Evolutionary conservation across 2,797 vertebrate species (phyloP), one percentile per base, ranked within the genome.

Genomic region (Cheirogaleus major): DNA sequence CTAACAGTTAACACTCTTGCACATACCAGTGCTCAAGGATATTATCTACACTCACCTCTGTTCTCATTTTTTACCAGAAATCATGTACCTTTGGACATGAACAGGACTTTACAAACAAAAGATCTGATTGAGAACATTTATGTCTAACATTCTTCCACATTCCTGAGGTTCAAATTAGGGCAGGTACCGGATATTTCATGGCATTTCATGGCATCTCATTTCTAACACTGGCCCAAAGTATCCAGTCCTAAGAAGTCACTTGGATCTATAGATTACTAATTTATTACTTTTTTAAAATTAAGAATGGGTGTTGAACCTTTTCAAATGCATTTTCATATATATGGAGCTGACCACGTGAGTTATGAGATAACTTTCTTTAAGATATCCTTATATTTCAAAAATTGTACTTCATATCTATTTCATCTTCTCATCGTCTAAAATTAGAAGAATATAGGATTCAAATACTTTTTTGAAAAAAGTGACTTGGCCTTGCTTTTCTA

Each of bases 61-160:
- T 76, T 93, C 65, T 52, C 45, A 84, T 61, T 92, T 91, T 50
- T 27, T 45, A 57, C 27, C 52, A 45, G 41, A 91, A 94, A 95
- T 48, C 27, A 32, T 41, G 5, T 15, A 41, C 57, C 25, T 55
- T 89, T 23, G 59, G 27, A 57, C 35, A 57, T 7, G 91, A 13
- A 22, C 4, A 25, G 52, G 72, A 65, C 23, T 91, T 91, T 61
- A 70, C 7, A 65, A 89, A 27, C 1, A 14, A 50, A 90, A 4
- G n/a, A 22, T 32, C 43, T 55, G 73, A 72, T 59, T 75, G 73
- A 91, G 52, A 87, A 91, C 20, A 50, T 48, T 18, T 7, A n/a
- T n/a, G 12, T 45, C 52, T 84, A 63, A 80, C 30, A 30, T 59
- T 43, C n/a, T 73, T 86, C 20, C 35, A 43, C 22, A 43, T 92